Conservation (phyloP, 1,140 invertebrate species). For the Lucilia sericata region DNA sequence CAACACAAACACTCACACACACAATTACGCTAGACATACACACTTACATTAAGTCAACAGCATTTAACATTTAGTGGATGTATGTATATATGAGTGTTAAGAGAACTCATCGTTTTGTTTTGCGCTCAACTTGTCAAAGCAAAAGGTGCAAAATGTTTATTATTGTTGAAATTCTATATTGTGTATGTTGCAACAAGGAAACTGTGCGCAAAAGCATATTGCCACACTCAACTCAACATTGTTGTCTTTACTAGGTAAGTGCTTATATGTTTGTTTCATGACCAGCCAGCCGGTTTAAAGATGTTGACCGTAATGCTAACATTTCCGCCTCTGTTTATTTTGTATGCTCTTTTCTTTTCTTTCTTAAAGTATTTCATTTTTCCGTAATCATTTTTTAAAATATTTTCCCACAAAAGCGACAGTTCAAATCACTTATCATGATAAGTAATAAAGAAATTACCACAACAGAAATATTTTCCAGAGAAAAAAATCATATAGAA, state of each 20-base stretch:
- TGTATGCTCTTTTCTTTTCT: background rate
- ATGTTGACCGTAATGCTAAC: slow-evolving; percentile 42
- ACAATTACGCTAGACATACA: background rate
- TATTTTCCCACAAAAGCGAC: background rate
- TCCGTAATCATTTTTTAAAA: background rate
- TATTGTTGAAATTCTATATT: background rate
- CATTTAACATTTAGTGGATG: background rate
- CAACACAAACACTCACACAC: too few relatives aligned
- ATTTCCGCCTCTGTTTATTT: slow-evolving; percentile 5
- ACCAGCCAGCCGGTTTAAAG: background rate
- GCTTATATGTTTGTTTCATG: background rate
- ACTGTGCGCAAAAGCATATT: background rate
- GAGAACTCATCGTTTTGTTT: background rate
- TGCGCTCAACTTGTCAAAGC: background rate
- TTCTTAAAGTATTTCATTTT: background rate
- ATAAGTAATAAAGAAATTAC: slow-evolving; percentile 28
- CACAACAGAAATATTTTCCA: background rate
- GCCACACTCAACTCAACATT: background rate
- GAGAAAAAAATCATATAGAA: background rate
- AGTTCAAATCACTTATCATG: slow-evolving; percentile 32
- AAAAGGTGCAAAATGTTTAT: slow-evolving; percentile 27
- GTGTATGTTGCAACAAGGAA: too few relatives aligned
- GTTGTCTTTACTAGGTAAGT: background rate
- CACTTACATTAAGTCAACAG: background rate
- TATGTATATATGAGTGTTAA: background rate